Base-by-base conservation (phyloP, 2,113 vertebrate genomes). In the Heloderma charlesbogerti region DNA sequence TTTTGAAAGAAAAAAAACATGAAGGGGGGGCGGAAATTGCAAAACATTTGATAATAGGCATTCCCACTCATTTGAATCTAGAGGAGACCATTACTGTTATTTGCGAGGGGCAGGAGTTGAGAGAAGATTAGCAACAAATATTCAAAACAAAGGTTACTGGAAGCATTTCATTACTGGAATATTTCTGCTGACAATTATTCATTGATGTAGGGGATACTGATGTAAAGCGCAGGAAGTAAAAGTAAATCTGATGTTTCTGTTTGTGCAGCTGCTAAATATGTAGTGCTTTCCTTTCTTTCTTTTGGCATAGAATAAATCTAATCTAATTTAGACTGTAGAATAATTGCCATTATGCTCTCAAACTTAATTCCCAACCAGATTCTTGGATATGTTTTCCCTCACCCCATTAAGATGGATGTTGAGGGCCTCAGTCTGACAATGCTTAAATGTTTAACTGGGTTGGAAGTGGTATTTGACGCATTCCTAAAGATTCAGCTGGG, bases 331-430 rank as follows among this genome's bases (percentile, higher is more conserved):
- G 43, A 54, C 43, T 79, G 20, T 18, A 95, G 95, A 97, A 96
- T 84, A 96, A 96, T 97, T 96, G 97, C 94, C 83, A 89, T 95
- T 93, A 96, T 94, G 93, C 96, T 96, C 96, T 97, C 96, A 94
- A 95, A 95, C 95, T 96, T 96, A 96, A 97, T 96, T 97, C 95
- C 95, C 94, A 97, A 96, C 95, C 96, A 96, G 96, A 97, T 96
- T 96, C 95, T 95, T 27, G 94, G 96, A 95, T 94, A 94, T 96
- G 96, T 0, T 25, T 2, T 15, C 18, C 37, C 25, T 13, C 29
- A 92, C 93, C 18, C 91, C 86, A 13, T 95, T 8, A 95, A 97
- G 95, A 97, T 93, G 92, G 96, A 97, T 97, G 95, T 92, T 40
- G 88, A 63, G 82, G 37, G 87, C 88, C 95, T 96, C 95, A 86